Evolutionary conservation across 2,888 invertebrate species (phyloP).

Genomic region (Dyspetes luteomarginatus): DNA sequence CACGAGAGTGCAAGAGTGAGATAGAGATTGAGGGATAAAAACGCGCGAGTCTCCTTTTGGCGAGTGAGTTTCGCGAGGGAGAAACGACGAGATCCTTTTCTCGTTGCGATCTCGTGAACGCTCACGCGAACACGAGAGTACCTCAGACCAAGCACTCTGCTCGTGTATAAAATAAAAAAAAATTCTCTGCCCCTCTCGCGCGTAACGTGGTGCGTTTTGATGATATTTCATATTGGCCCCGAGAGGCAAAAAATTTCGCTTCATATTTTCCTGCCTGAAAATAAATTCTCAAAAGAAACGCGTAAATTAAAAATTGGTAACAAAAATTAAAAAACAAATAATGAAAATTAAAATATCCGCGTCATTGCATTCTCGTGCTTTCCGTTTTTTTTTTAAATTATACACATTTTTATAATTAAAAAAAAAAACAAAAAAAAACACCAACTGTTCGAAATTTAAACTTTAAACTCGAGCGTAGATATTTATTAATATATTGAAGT

Average conservation of each 20-base stretch:
- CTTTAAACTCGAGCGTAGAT: no score
- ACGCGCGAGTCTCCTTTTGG: constrained; percentile 24
- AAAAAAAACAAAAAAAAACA: no score
- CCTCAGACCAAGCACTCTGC: background rate
- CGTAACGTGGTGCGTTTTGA: constrained; percentile 22
- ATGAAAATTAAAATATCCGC: no score
- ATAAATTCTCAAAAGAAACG: constrained; percentile 16
- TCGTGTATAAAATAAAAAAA: no score
- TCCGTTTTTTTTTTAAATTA: no score
- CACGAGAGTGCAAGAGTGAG: constrained; percentile 24
- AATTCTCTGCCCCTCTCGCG: constrained; percentile 11
- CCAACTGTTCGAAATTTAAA: no score
- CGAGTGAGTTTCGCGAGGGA: constrained; percentile 23
- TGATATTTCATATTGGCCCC: constrained; percentile 48
- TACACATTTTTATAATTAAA: no score
- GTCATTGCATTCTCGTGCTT: no score
- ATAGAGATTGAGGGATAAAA: background rate
- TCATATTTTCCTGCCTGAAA: constrained; percentile 18
- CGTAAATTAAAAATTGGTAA: no score
- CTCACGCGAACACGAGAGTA: constrained; percentile 38
- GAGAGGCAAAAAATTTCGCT: constrained; percentile 9
- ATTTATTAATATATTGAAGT: no score
- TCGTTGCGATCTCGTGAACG: constrained; percentile 28
- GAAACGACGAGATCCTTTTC: constrained; percentile 20
- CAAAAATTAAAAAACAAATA: no score